phyloP scores from a whole-genome alignment of 2,113 vertebrate species.

The Equus przewalskii region DNA sequence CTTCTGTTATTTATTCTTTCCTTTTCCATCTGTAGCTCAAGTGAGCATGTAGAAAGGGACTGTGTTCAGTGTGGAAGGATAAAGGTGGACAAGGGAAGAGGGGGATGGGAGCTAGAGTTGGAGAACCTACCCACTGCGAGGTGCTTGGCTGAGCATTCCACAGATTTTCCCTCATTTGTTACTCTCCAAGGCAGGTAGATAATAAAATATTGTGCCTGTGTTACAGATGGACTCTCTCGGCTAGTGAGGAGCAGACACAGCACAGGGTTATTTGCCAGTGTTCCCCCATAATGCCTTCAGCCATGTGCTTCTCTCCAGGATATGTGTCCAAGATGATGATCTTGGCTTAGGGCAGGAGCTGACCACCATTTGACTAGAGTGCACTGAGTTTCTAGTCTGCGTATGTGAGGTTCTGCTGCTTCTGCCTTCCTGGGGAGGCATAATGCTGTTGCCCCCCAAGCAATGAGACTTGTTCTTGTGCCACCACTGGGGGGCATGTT shows the following conservation, averaged over 20 bases:
- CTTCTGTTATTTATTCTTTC: not conserved
- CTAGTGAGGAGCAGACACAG: not conserved
- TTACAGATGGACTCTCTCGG: not conserved
- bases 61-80: not conserved
- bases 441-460: not conserved
- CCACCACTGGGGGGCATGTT: not conserved
- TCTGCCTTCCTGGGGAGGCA: not conserved
- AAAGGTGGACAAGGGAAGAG: not conserved
- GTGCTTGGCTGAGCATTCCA: not conserved
- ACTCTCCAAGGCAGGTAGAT: not conserved
- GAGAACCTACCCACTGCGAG: not conserved
- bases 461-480: not conserved
- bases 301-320: not conserved
- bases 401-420: too few species aligned
- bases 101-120: not conserved
- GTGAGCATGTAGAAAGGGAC: not conserved
- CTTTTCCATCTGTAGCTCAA: not conserved
- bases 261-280: not conserved
- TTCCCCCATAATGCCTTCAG: not conserved
- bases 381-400: not conserved
- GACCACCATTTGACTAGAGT: not conserved
- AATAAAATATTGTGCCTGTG: not conserved
- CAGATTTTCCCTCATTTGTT: not conserved
- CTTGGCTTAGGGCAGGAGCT: not conserved
- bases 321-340: not conserved